Conservation (phyloP, 2,113 vertebrate species). For the Prinia subflava region DNA sequence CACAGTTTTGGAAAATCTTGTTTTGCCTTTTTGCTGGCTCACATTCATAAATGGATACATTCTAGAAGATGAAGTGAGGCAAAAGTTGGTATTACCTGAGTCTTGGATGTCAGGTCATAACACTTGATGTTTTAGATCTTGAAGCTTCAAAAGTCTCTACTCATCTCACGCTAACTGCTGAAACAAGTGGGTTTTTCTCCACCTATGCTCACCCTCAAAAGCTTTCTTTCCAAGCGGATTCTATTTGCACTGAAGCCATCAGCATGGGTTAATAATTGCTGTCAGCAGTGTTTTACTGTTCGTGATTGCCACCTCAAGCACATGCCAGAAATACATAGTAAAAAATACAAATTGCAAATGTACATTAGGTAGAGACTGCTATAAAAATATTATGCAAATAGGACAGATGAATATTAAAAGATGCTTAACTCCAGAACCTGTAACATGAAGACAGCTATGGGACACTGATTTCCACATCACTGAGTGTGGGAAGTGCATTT, state of each 20-base stretch:
- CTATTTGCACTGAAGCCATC: slow-evolving; percentile 47
- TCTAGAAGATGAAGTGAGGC: not conserved
- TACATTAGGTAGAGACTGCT: slow-evolving; percentile 2
- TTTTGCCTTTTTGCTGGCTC: not conserved
- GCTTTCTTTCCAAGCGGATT: slow-evolving; percentile 13
- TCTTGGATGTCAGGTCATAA: slow-evolving; percentile 62
- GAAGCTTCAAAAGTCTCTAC: slow-evolving; percentile 64
- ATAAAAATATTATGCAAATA: slow-evolving; percentile 3
- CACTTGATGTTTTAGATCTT: slow-evolving; percentile 53
- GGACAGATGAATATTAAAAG: slow-evolving; percentile 3
- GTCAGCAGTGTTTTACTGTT: slow-evolving; percentile 47
- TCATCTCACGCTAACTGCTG: slow-evolving; percentile 45
- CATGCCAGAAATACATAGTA: slow-evolving; percentile 65
- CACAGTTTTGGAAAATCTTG: not conserved
- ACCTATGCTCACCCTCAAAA: slow-evolving; percentile 17
- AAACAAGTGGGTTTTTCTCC: slow-evolving; percentile 23
- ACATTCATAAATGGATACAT: slow-evolving; percentile 6
- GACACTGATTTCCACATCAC: not conserved
- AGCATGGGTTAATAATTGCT: slow-evolving; percentile 60
- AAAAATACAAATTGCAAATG: slow-evolving; percentile 16
- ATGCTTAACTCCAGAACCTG: not conserved
- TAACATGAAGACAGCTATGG: not conserved
- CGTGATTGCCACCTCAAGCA: slow-evolving; percentile 56
- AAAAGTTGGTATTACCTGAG: slow-evolving; percentile 72
- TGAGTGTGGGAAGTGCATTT: not conserved